Conservation (phyloP, 2,113 vertebrate genomes). For the Motacilla tschutschensis region DNA sequence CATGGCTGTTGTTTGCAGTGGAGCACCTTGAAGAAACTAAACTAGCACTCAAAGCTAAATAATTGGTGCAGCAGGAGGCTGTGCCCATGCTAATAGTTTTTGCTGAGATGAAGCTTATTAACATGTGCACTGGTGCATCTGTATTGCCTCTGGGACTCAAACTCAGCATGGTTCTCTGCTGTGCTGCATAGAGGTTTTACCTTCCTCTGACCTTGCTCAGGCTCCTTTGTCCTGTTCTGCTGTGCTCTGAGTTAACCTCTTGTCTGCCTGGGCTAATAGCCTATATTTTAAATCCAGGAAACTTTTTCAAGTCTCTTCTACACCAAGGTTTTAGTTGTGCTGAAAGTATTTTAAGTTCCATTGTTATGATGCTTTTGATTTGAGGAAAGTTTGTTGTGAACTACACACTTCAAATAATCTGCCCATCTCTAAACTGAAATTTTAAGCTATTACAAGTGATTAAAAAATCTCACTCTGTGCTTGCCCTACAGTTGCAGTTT, state of each 20-base stretch:
- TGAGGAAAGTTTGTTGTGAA: background rate
- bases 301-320: background rate
- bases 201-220: slow-evolving; percentile 61
- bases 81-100: slow-evolving; percentile 59
- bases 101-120: slow-evolving; percentile 63
- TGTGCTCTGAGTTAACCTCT: slow-evolving; percentile 37
- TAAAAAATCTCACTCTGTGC: background rate
- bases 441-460: background rate
- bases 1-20: background rate
- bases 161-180: slow-evolving; percentile 18
- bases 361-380: background rate
- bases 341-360: background rate
- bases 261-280: background rate
- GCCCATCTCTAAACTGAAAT: background rate
- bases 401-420: background rate
- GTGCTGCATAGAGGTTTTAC: slow-evolving; percentile 41
- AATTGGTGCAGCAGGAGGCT: slow-evolving; percentile 51
- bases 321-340: background rate
- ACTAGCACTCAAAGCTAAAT: background rate
- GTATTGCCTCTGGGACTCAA: slow-evolving; percentile 62
- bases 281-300: background rate
- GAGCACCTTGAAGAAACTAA: slow-evolving; percentile 37
- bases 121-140: slow-evolving; percentile 65
- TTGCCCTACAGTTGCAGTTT: background rate
- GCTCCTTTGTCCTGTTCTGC: slow-evolving; percentile 50